A percentile compares a stretch with the other conserved stretches of the same genome.
Evolutionary conservation across 2,113 vertebrate genomes (phyloP).

Genomic region (Chaetura pelagica): DNA sequence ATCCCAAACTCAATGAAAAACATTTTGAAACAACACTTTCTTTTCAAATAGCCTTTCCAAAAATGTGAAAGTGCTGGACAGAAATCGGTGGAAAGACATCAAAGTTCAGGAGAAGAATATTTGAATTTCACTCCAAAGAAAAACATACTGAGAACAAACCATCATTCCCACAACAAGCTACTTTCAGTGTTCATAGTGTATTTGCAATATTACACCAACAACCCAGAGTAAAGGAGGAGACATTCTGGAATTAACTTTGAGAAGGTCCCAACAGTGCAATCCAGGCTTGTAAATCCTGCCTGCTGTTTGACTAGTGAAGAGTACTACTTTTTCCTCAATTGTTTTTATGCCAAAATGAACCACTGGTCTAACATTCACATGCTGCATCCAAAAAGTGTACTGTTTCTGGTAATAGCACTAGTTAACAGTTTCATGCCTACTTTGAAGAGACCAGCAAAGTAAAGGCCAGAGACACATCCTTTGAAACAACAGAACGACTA

Average conservation of each 20-base stretch:
- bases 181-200: neutral
- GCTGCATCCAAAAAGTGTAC: neutral
- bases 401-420: neutral
- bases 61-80: neutral
- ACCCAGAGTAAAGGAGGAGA: neutral
- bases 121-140: neutral
- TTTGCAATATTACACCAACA: neutral
- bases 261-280: neutral
- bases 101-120: neutral
- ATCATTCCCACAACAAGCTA: neutral
- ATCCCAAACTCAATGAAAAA: neutral
- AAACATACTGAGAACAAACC: neutral
- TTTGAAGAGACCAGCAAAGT: neutral
- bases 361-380: neutral
- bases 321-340: neutral
- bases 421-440: neutral
- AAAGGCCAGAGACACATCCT: neutral
- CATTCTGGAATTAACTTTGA: neutral
- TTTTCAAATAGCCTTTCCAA: neutral
- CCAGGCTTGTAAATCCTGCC: neutral
- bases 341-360: neutral
- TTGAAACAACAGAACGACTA: neutral
- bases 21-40: neutral
- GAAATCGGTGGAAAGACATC: neutral
- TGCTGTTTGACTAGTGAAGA: neutral